A percentile compares a stretch with the other conserved stretches of the same genome.
Evolutionary conservation across 2,113 vertebrate genomes (phyloP).

Genomic region (Anthoscopus minutus): DNA sequence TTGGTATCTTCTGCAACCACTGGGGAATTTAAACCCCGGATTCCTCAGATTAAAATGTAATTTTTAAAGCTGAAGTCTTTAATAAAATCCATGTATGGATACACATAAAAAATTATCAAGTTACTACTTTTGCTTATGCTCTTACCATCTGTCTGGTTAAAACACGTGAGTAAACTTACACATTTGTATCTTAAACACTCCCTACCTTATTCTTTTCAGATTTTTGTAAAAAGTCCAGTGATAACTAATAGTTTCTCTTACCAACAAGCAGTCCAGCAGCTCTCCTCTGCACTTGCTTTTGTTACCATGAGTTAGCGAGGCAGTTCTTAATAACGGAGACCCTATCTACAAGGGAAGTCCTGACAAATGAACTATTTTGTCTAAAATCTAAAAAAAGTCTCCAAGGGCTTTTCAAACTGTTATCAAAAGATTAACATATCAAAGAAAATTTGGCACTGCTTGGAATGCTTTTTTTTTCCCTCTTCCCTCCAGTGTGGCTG

Average conservation of each 20-base stretch:
- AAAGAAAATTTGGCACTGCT: slow-evolving; percentile 66
- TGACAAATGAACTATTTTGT: slow-evolving; percentile 73
- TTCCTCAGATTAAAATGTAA: background rate
- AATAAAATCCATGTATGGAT: background rate
- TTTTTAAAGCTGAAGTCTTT: background rate
- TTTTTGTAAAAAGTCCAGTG: background rate
- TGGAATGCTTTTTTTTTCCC: background rate
- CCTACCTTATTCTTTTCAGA: background rate
- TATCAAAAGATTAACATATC: slow-evolving; percentile 70
- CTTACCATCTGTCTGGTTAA: background rate
- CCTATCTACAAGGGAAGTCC: slow-evolving; percentile 70
- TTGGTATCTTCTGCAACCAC: background rate
- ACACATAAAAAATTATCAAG: background rate
- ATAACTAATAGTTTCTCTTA: slow-evolving; percentile 56
- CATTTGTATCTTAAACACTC: background rate
- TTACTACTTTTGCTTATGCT: background rate
- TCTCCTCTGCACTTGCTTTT: slow-evolving; percentile 48
- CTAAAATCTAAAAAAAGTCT: slow-evolving; percentile 69
- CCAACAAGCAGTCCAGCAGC: slow-evolving; percentile 50
- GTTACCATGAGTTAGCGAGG: slow-evolving; percentile 31
- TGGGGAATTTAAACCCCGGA: background rate
- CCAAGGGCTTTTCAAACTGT: slow-evolving; percentile 61
- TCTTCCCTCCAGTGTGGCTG: slow-evolving; percentile 11
- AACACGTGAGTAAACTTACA: background rate
- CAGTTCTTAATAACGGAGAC: slow-evolving; percentile 50